phyloP scores from a whole-genome alignment of 2,797 vertebrate genomes.

The Smutsia temminckii region DNA sequence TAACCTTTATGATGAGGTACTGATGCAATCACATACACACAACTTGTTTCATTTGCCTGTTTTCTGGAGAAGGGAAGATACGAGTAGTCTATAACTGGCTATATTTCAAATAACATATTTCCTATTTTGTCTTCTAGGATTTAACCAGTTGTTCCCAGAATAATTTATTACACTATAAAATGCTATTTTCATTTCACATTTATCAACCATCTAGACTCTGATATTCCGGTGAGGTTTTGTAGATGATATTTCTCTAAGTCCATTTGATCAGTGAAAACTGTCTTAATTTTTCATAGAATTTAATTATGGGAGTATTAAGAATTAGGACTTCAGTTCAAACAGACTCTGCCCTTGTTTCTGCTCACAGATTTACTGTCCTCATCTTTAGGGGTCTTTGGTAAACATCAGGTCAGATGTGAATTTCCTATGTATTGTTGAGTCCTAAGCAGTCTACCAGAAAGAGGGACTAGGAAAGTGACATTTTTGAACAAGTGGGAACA shows the following conservation, averaged over 20 bases:
- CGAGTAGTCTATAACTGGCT: not conserved
- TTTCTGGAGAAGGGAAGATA: not conserved
- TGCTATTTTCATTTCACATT: not conserved
- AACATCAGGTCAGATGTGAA: not conserved
- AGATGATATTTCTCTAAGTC: not conserved
- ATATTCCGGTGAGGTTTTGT: not conserved
- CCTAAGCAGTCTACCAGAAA: not conserved
- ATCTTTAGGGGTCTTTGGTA: not conserved
- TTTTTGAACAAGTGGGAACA: not conserved
- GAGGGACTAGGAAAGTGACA: not conserved
- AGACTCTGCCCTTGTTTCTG: not conserved
- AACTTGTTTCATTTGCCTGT: not conserved
- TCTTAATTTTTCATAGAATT: not conserved
- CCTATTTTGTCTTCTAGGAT: not conserved
- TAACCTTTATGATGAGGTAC: not conserved
- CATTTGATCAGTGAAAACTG: not conserved
- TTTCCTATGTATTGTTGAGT: not conserved
- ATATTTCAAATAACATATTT: not conserved
- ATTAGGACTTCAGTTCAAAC: not conserved
- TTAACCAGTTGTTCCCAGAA: slow-evolving; percentile 5
- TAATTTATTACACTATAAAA: not conserved
- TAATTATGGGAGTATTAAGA: not conserved
- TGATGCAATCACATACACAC: not conserved
- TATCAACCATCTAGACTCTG: not conserved
- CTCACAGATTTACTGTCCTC: not conserved